phyloP scores from a whole-genome alignment of 2,113 vertebrate species.

The Hippocampus comes region DNA sequence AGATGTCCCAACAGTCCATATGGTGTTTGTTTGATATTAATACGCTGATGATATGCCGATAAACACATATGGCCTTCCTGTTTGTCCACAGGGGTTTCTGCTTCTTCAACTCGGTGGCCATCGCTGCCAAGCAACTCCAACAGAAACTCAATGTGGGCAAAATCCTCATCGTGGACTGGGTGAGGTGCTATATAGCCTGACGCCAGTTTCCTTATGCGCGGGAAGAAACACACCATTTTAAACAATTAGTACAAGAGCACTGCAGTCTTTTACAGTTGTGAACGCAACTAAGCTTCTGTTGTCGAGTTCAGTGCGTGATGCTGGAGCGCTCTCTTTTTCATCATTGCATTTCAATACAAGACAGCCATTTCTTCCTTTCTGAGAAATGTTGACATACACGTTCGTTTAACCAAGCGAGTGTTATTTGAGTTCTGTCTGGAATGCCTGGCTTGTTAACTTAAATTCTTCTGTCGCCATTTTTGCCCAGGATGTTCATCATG shows the following conservation, averaged over 20 bases:
- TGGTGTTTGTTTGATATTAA: conserved; percentile 43
- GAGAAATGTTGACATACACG: neutral
- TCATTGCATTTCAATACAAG: neutral
- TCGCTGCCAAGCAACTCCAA: conserved; percentile 82
- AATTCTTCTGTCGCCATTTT: conserved; percentile 8
- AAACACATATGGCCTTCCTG: conserved; percentile 54
- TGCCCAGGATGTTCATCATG: conserved; percentile 88
- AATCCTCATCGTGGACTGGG: conserved; percentile 96
- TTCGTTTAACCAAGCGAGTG: too few species aligned
- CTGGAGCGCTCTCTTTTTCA: neutral
- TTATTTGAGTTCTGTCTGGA: too few species aligned
- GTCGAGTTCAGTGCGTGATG: neutral
- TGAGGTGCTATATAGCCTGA: conserved; percentile 59
- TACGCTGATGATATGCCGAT: conserved; percentile 45
- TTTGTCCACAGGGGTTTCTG: conserved; percentile 83
- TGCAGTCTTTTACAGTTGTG: neutral
- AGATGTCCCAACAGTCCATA: conserved; percentile 47
- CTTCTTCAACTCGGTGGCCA: conserved; percentile 93
- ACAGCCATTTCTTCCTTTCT: neutral
- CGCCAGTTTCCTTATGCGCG: conserved; percentile 37
- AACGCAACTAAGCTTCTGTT: neutral
- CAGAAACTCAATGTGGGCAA: conserved; percentile 80
- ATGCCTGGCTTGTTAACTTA: neutral
- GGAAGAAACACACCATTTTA: conserved; percentile 13
- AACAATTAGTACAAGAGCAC: neutral